Evolutionary conservation across 2,113 vertebrate species (phyloP).

Genomic region (Sus scrofa): T2T-Sscrofa CM000822.6:65254001-65254500

Average conservation of each 20-base stretch:
- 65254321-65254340: background rate
- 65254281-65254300: background rate
- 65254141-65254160: background rate
- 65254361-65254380: background rate
- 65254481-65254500: too few species aligned
- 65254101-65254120: background rate
- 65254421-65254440: background rate
- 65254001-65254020: background rate
- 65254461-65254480: background rate
- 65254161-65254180: background rate
- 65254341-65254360: background rate
- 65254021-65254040: background rate
- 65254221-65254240: background rate
- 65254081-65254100: background rate
- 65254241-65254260: background rate
- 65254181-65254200: background rate
- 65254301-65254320: background rate
- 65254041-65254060: background rate
- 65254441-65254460: background rate
- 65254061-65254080: background rate
- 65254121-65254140: background rate
- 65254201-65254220: background rate
- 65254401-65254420: background rate
- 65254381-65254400: background rate
- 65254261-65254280: background rate